phyloP scores from a whole-genome alignment of 2,888 invertebrate species.

The Andricus quercusramuli region DNA sequence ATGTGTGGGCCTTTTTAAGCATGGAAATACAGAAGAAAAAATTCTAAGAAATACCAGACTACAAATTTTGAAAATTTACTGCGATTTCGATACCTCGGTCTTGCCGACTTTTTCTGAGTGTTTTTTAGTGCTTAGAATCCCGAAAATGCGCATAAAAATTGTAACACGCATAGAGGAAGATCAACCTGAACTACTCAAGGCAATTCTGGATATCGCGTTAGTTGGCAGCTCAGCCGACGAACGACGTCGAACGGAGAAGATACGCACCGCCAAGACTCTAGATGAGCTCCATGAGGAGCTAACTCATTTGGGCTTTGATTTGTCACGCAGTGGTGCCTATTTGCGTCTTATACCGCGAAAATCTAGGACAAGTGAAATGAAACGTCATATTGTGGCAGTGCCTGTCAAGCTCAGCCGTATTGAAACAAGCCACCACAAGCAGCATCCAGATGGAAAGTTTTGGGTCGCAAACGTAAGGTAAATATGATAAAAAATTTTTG shows the following conservation, averaged over 20 bases:
- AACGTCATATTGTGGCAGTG: constrained; percentile 29
- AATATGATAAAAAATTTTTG: constrained; percentile 30
- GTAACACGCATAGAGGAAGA: constrained; percentile 55
- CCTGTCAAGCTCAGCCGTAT: constrained; percentile 22
- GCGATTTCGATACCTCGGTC: no score
- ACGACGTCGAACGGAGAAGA: constrained; percentile 41
- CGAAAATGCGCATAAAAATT: no score
- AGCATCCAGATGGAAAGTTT: constrained; percentile 60
- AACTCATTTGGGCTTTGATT: constrained; percentile 49
- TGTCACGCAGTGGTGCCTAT: constrained; percentile 48
- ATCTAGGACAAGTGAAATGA: neutral
- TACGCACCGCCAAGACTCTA: constrained; percentile 47
- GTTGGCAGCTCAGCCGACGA: constrained; percentile 46
- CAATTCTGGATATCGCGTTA: constrained; percentile 64
- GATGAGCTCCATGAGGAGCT: constrained; percentile 41
- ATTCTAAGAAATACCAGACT: no score
- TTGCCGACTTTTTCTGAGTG: no score
- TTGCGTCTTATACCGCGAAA: constrained; percentile 8
- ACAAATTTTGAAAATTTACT: no score
- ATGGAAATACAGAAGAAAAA: no score
- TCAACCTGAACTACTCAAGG: constrained; percentile 63
- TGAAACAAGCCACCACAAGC: neutral
- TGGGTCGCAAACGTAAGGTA: constrained; percentile 53
- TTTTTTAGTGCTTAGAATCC: no score
- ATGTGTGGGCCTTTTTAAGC: no score